Evolutionary conservation across 1,140 invertebrate genomes (phyloP), one percentile per base, ranked within the genome.

Genomic region (Neocloeon triangulifer): DNA sequence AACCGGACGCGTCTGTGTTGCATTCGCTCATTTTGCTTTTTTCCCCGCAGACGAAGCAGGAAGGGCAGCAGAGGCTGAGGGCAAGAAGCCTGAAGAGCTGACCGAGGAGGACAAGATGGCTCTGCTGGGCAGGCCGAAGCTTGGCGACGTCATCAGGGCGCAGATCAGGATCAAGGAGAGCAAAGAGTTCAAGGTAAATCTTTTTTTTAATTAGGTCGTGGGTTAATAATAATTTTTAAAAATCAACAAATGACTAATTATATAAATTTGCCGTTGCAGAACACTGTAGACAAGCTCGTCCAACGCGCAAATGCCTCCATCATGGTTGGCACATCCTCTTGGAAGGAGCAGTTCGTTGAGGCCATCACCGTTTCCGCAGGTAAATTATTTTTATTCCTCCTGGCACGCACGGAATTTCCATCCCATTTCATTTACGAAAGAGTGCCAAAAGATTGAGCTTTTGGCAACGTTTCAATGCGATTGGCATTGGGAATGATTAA

Each of bases 311-410:
- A 95, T 52, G 78, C 82, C 15, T 89, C 86, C 5, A 64, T 92
- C 37, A 67, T 92, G 27, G 76, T 96, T 28, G 89, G 91, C 19
- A 92, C 91, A 12, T 89, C 82, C 10, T 91, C 88, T 1, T 98
- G 94, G 94, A 86, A 79, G 54, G 92, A 98, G 52, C 92, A 98
- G 56, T 97, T 98, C 51, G 62, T 82, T 41, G 91, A 95, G 55
- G 94, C 91, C 7, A 57, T 97, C 34, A 91, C 85, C 3, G 88
- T 97, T 14, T 88, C 73, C 45, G 67, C 85, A 49, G 89, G 89
- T 72, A 58, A 53, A 47, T 29, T 13, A 26, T 21, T 19, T 18
- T n/a, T n/a, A n/a, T n/a, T n/a, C n/a, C n/a, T n/a, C n/a, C n/a
- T n/a, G n/a, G n/a, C n/a, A n/a, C n/a, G n/a, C n/a, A n/a, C n/a